Evolutionary conservation across 2,113 vertebrate genomes (phyloP).

Genomic region (Cygnus atratus): DNA sequence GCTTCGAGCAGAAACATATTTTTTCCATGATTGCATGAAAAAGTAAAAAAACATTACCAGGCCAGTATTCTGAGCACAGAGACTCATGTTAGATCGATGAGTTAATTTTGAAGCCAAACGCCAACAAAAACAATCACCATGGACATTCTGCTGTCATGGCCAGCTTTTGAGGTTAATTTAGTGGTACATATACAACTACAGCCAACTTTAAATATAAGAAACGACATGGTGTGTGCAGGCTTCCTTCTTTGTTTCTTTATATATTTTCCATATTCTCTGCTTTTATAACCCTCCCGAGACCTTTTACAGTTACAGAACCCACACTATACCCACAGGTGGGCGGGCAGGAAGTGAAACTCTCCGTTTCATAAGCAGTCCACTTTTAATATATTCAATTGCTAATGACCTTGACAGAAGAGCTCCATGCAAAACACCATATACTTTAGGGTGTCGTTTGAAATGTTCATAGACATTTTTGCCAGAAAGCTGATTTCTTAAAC

Average conservation of each 20-base stretch:
- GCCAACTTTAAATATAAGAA: conserved; percentile 60
- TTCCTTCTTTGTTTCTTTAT: conserved; percentile 68
- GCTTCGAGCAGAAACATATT: conserved; percentile 85
- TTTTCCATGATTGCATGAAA: conserved; percentile 87
- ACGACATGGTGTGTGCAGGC: not conserved
- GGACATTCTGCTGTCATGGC: conserved; percentile 81
- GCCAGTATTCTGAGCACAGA: conserved; percentile 78
- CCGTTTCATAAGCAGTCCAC: conserved; percentile 58
- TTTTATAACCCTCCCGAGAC: conserved; percentile 66
- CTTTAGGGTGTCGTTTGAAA: conserved; percentile 59
- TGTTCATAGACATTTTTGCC: not conserved
- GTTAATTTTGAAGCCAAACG: conserved; percentile 83
- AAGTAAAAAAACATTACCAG: conserved; percentile 81
- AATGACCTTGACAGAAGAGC: conserved; percentile 69
- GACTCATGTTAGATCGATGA: conserved; percentile 83
- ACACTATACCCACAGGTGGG: conserved; percentile 71
- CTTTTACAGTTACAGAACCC: conserved; percentile 67
- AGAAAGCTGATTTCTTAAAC: conserved; percentile 59
- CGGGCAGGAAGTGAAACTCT: conserved; percentile 66
- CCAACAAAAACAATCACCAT: conserved; percentile 89
- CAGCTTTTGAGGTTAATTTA: conserved; percentile 83
- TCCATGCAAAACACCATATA: conserved; percentile 58
- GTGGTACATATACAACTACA: conserved; percentile 37
- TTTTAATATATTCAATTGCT: conserved; percentile 65
- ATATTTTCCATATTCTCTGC: conserved; percentile 74